Evolutionary conservation across 2,113 vertebrate genomes (phyloP), one percentile per base, ranked within the genome.

Genomic region (Ceuthmochares aereus): DNA sequence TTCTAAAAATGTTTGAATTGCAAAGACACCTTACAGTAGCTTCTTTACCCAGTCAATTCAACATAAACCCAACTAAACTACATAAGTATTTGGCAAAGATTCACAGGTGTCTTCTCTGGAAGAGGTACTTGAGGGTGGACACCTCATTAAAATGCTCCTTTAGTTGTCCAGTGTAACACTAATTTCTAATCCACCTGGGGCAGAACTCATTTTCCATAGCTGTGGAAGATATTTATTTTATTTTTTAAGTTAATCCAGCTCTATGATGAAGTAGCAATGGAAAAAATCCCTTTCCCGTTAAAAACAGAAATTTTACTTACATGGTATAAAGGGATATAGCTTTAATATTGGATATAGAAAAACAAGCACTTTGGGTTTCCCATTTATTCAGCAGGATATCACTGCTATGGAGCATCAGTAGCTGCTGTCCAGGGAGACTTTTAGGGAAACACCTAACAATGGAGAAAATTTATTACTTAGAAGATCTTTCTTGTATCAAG

Each of bases 61-160:
- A 58, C 36, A 73, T 27, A 87, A 82, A 87, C 14, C 14, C 51
- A 89, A 14, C 11, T 62, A 67, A 89, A 72, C 45, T 60, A 52
- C 20, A 1, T n/a, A 66, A 59, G 60, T 82, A 82, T 91, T 76
- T 76, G 62, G 70, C 70, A 87, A 87, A 79, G 51, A 84, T 59
- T 91, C 84, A 87, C 69, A 62, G 70, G 49, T 69, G 12, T 55
- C 74, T 87, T 80, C 70, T 52, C 67, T 54, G 43, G 30, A 26
- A 91, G 29, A 89, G 59, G 14, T 47, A 29, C 62, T 83, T 67
- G 26, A 88, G 37, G 49, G 58, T 69, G 40, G 62, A 62, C 20
- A 32, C 49, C 84, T 93, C 43, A 94, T 95, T 81, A 91, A 95
- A 95, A 95, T 21, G 16, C 20, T 76, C 68, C 54, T 94, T 89